Percentiles rank a stretch among this genome's conserved stretches.
Conservation (phyloP, 2,797 vertebrate species). For the Eulemur mongoz region DNA sequence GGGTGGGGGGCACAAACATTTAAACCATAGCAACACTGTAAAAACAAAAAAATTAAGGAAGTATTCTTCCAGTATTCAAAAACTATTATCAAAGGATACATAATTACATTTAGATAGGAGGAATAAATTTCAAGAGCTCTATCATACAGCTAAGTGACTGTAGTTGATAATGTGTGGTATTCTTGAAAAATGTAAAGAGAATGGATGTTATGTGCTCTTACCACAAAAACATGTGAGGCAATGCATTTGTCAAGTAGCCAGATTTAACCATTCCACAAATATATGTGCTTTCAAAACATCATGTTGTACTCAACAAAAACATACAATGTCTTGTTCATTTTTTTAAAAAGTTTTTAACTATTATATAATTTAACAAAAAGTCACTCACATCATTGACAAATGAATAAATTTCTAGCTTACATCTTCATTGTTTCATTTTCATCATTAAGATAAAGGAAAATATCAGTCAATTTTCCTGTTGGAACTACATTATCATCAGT, state of each 20-base stretch:
- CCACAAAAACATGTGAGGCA: not conserved
- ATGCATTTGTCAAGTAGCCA: not conserved
- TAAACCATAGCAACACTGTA: not conserved
- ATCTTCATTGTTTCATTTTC: not conserved
- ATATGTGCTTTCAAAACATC: not conserved
- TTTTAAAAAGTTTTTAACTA: not conserved
- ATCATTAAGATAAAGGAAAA: conserved; percentile 16
- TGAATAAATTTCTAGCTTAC: not conserved
- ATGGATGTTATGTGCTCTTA: not conserved
- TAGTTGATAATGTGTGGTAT: not conserved
- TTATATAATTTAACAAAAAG: not conserved
- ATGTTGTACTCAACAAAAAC: not conserved
- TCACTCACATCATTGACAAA: not conserved
- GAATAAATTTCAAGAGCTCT: not conserved
- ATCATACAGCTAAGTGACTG: not conserved
- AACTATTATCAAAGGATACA: not conserved
- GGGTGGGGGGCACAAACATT: not conserved
- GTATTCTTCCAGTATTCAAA: not conserved
- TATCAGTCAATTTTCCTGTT: not conserved
- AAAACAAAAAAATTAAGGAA: conserved; percentile 4
- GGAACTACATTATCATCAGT: not conserved
- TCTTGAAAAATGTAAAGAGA: not conserved
- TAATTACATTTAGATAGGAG: not conserved
- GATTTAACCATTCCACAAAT: not conserved
- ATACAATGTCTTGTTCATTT: not conserved